phyloP scores from a whole-genome alignment of 1,140 invertebrate species.

The Aphaenogaster ashmeadi region DNA sequence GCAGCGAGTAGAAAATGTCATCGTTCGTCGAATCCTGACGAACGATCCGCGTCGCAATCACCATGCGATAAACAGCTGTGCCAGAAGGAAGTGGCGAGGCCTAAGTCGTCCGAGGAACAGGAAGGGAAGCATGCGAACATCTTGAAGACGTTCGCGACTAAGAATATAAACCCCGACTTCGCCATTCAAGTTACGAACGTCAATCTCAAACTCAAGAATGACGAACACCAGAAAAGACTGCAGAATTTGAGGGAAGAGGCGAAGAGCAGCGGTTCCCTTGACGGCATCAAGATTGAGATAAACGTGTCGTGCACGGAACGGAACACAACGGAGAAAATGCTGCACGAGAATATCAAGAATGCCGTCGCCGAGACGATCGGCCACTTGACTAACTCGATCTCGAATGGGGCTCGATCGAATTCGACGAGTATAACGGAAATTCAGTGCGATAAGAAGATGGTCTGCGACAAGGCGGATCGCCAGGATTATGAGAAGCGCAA shows the following conservation, averaged over 20 bases:
- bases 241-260: constrained; percentile 61
- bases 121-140: constrained; percentile 4
- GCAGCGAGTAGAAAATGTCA: background rate
- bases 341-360: constrained; percentile 61
- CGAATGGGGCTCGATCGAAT: constrained; percentile 29
- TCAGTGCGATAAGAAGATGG: constrained; percentile 29
- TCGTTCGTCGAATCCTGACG: constrained; percentile 8
- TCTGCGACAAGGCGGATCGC: constrained; percentile 9
- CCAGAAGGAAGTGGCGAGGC: background rate
- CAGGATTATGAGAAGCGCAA: background rate
- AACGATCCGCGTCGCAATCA: background rate
- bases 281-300: constrained; percentile 84
- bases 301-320: constrained; percentile 82
- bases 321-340: constrained; percentile 57
- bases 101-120: background rate
- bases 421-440: constrained; percentile 31
- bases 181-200: constrained; percentile 83
- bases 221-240: constrained; percentile 69
- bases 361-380: constrained; percentile 50
- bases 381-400: constrained; percentile 40
- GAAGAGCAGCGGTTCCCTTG: constrained; percentile 68
- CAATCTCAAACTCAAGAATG: constrained; percentile 80
- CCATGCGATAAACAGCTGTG: constrained; percentile 9
- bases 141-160: constrained; percentile 28
- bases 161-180: constrained; percentile 77